Evolutionary conservation across 2,113 vertebrate species (phyloP).

Genomic region (Trachemys scripta): DNA sequence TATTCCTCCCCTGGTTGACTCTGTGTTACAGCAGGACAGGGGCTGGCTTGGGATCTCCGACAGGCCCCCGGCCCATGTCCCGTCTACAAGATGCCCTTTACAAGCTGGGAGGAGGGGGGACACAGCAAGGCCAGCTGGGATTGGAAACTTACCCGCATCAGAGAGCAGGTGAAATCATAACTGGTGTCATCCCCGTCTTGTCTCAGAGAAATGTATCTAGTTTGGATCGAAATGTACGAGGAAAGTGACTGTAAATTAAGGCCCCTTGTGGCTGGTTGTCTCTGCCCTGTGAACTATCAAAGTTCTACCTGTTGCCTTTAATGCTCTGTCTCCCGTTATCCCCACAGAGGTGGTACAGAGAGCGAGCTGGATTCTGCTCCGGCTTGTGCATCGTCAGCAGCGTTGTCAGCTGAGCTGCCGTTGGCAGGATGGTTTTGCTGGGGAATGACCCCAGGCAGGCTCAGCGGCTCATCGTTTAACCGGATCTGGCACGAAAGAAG

Average conservation of each 20-base stretch:
- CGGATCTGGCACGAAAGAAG: not conserved
- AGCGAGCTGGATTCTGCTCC: not conserved
- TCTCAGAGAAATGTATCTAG: not conserved
- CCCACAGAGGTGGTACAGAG: rapidly evolving
- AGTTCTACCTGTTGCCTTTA: not conserved
- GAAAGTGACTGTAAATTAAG: not conserved
- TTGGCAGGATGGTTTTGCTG: not conserved
- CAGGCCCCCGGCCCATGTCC: not conserved
- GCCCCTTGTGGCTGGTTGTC: not conserved
- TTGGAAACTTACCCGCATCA: not conserved
- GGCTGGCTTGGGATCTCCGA: not conserved
- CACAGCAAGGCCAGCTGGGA: not conserved
- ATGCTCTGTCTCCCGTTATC: not conserved
- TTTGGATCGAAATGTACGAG: not conserved
- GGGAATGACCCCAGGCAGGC: not conserved
- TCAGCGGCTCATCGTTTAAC: not conserved
- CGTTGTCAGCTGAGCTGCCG: not conserved
- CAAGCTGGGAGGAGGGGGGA: not conserved
- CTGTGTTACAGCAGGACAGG: not conserved
- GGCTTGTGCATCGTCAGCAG: not conserved
- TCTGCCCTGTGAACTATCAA: not conserved
- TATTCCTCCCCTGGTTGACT: not conserved
- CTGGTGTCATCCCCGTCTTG: not conserved
- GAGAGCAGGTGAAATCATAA: not conserved
- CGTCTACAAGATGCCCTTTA: not conserved